Evolutionary conservation across 2,888 invertebrate species (phyloP).

Genomic region (Nomada fabriciana): DNA sequence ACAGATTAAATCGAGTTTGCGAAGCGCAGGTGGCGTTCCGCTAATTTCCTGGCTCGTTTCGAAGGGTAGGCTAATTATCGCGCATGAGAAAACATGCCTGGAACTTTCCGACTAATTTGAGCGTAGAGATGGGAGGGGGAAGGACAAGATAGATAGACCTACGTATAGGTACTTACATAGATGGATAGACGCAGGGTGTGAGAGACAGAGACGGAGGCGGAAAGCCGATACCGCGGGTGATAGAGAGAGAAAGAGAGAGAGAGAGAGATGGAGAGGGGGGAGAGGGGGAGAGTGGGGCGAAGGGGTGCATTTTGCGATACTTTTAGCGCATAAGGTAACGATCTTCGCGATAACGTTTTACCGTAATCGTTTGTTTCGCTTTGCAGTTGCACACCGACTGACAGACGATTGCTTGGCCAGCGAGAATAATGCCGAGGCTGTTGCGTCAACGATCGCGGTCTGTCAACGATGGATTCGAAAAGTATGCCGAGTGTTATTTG

Average conservation of each 20-base stretch:
- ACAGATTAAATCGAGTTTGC: constrained; percentile 34
- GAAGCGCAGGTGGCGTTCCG: constrained; percentile 62
- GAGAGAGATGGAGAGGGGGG: not conserved
- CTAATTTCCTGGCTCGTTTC: constrained; percentile 52
- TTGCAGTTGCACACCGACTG: constrained; percentile 9
- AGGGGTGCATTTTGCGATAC: constrained; percentile 6
- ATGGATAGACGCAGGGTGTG: not conserved
- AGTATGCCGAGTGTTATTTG: constrained; percentile 1
- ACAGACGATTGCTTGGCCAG: not conserved
- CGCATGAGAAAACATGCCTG: constrained; percentile 46
- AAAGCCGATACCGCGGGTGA: not conserved
- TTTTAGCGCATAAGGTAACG: constrained; percentile 13
- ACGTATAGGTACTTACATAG: too few relatives aligned
- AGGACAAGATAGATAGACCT: not conserved
- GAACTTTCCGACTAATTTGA: constrained; percentile 40
- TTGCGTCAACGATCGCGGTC: not conserved
- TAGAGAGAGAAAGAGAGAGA: too few relatives aligned
- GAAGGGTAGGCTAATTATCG: constrained; percentile 47
- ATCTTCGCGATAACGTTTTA: constrained; percentile 31
- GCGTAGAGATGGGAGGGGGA: not conserved
- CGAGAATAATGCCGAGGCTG: not conserved
- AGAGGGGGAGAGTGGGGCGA: not conserved
- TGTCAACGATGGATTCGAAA: not conserved
- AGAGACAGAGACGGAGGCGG: not conserved
- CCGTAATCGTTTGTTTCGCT: constrained; percentile 35